Conservation (phyloP, 2,113 vertebrate genomes). For the Hirundichthys speculiger region DNA sequence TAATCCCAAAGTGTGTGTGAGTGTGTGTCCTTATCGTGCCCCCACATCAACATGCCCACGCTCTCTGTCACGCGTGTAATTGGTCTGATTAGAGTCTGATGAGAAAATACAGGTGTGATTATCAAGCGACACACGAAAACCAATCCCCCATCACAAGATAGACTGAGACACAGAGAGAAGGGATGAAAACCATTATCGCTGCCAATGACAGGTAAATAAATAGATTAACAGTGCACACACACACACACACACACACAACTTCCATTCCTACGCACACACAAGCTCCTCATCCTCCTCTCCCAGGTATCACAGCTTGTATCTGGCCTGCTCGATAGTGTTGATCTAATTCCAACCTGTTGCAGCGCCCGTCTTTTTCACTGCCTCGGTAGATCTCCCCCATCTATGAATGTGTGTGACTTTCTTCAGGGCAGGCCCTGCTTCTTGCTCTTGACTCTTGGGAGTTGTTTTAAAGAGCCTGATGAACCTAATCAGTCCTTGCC, state of each 20-base stretch:
- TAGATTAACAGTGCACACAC: constrained; percentile 65
- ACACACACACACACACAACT: constrained; percentile 27
- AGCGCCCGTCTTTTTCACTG: constrained; percentile 62
- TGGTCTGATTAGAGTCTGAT: constrained; percentile 88
- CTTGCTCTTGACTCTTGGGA: background rate
- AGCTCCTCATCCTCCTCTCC: constrained; percentile 42
- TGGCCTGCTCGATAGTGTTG: constrained; percentile 76
- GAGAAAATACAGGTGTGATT: constrained; percentile 84
- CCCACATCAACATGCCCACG: constrained; percentile 75
- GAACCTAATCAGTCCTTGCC: constrained; percentile 5
- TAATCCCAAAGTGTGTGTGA: constrained; percentile 70
- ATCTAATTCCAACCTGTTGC: constrained; percentile 77
- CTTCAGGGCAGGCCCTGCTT: constrained; percentile 32
- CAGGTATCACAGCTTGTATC: constrained; percentile 78
- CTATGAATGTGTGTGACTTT: constrained; percentile 45
- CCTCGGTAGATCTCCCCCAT: constrained; percentile 49
- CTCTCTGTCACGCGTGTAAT: constrained; percentile 81
- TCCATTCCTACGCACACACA: constrained; percentile 41
- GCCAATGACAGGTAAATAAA: constrained; percentile 82
- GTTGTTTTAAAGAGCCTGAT: constrained; percentile 23
- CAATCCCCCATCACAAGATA: constrained; percentile 77
- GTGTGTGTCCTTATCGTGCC: constrained; percentile 64
- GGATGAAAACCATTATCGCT: constrained; percentile 76
- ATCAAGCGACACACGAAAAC: constrained; percentile 76
- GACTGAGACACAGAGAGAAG: constrained; percentile 61